Base-by-base conservation (phyloP, 2,113 vertebrate species). In the Actenoides lindsayi region DNA sequence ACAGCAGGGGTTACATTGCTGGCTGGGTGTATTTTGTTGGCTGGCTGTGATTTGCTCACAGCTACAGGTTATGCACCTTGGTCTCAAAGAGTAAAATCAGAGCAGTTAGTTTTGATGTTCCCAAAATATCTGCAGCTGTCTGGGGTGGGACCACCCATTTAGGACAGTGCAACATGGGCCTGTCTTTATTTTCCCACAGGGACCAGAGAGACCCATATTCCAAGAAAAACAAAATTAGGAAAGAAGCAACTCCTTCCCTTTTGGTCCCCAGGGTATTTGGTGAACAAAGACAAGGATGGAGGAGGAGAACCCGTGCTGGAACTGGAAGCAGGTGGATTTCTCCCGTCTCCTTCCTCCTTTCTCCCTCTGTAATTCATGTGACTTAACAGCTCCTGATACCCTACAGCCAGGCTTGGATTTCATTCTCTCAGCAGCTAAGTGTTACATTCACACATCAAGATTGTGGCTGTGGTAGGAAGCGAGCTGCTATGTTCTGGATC, bases 401-500 rank as follows among this genome's bases (percentile, higher is more conserved):
- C 39, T 37, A 16, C 68, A 83, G 9, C 5, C 87, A 71, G 71
- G 33, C 46, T 33, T 64, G 53, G 28, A 14, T 73, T 59, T 73
- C 41, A 23, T 18, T 28, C 80, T 63, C 7, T 0, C 46, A 63
- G 46, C 4, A 4, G 4, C 41, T 33, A 16, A 48, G 18, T 42
- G 39, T 21, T 48, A 44, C 2, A 1, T 3, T 46, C 59, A 44
- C 30, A 21, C 2, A 1, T 2, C 35, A 79, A 53, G 15, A 5
- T n/a, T n/a, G 20, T 48, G 73, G 68, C 46, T 76, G 30, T 39
- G 50, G 31, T 28, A 2, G 62, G 48, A 67, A 16, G 42, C 33
- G 48, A 93, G n/a, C 35, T 69, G 14, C 48, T 59, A 5, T 31
- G 5, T 25, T 56, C 51, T 53, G 21, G 25, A 63, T 17, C 24